These are phyloP conservation scores for Serranus cabrilla DNA, from an alignment of 2,797 vertebrate species.

Conservation along the genomic window DNA sequence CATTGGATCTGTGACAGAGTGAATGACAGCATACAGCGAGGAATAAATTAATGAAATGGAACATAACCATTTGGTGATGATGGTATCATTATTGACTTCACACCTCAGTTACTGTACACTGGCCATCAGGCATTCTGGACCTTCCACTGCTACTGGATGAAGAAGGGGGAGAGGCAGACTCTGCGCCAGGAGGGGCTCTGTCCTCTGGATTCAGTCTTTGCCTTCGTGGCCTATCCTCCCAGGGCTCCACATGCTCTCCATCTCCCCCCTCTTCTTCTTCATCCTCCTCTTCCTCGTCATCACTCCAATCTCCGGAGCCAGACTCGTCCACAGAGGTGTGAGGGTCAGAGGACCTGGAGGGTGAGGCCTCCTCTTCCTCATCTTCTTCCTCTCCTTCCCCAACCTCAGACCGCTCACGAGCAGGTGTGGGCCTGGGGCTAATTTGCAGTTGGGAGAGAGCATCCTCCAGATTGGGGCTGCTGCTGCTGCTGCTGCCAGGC, in stretches of 20 bases:
- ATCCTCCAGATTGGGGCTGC: slow-evolving; percentile 86
- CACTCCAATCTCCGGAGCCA: slow-evolving; percentile 92
- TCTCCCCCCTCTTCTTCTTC: slow-evolving; percentile 78
- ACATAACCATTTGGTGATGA: slow-evolving; percentile 58
- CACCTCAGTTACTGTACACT: slow-evolving; percentile 98
- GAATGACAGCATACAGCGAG: slow-evolving; percentile 60
- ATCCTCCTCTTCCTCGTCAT: slow-evolving; percentile 85
- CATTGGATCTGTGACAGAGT: slow-evolving; percentile 62
- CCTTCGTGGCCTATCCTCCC: slow-evolving; percentile 79
- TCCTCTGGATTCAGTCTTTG: slow-evolving; percentile 93
- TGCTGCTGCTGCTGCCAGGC: slow-evolving; percentile 80
- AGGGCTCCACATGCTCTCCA: slow-evolving; percentile 81
- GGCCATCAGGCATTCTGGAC: slow-evolving; percentile 96
- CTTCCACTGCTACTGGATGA: slow-evolving; percentile 87
- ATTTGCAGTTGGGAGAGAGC: slow-evolving; percentile 93
- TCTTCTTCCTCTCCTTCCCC: slow-evolving; percentile 93
- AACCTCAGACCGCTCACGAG: slow-evolving; percentile 85
- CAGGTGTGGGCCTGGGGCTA: slow-evolving; percentile 82
- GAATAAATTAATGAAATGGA: slow-evolving; percentile 77
- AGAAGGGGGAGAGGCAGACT: slow-evolving; percentile 75
- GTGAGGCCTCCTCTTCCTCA: slow-evolving; percentile 88
- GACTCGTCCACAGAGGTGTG: slow-evolving; percentile 91
- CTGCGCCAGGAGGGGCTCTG: slow-evolving; percentile 86
- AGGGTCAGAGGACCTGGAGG: slow-evolving; percentile 87
- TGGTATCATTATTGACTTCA: slow-evolving; percentile 81